Evolutionary conservation across 2,888 invertebrate species (phyloP), one percentile per base, ranked within the genome.

Genomic region (Calameuta filiformis): DNA sequence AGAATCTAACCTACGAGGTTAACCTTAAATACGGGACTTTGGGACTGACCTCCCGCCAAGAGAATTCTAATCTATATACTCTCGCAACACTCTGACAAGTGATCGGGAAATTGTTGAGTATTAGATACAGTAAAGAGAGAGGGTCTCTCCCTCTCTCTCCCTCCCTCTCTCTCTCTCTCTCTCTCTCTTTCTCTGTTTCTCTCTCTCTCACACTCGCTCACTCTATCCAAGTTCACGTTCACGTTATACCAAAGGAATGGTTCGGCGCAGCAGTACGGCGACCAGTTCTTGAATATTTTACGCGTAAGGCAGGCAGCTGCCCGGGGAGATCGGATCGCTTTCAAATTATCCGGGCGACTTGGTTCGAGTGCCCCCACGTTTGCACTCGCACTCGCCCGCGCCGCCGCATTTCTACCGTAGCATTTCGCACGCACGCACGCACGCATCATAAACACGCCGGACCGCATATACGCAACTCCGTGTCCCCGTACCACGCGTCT

Each of bases 301-400:
- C 90, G 91, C 90, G 90, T 90, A 90, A 90, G 89, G 90, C 90
- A 87, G 88, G 89, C 90, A 90, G 90, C 90, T 89, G 89, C 88
- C 88, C 80, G 83, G 83, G 84, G 86, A 89, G 89, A 89, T 90
- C 88, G 89, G 90, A 91, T 91, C 90, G 90, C 89, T 91, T 91
- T 91, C 91, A 91, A 91, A 91, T 91, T 91, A 91, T 91, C 89
- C 90, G 88, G 89, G 88, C 87, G 89, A 91, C 87, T 90, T 89
- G 90, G 85, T 85, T 88, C 88, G 85, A 88, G 87, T 89, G 87
- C 87, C 83, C 83, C 85, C 84, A 81, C 75, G 79, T 56, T 56
- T 71, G 71, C 71, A 34, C 71, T 71, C 80, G 80, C 77, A 78
- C 77, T 35, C 68, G 75, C 73, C 73, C n/a, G 69, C 69, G 31